Base-by-base conservation (phyloP, 2,113 vertebrate species). In the Mystacornis crossleyi region DNA sequence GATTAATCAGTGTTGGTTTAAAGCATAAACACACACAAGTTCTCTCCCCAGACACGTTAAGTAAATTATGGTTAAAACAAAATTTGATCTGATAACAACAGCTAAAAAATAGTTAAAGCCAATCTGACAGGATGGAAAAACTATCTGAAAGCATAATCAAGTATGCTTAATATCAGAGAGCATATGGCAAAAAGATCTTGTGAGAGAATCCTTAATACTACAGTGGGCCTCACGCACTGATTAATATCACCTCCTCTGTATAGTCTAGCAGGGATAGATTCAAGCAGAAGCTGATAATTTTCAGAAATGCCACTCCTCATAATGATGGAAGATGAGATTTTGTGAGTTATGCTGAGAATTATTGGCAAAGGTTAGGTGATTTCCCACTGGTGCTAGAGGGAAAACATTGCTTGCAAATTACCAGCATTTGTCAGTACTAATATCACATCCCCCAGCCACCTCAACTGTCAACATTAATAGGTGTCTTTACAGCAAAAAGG, bases 321-420 rank as follows among this genome's bases (percentile, higher is more conserved):
- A 86, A 94, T 92, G 94, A 95, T 83, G 66, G 95, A 92, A 96
- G 92, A 97, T 94, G 94, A 94, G 96, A 74, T 77, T 96, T 89
- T 86, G 91, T 95, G 96, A 91, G 92, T 95, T 96, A 96, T 79
- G 94, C 64, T 93, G 89, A 86, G 93, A 95, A 94, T 94, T 88
- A 92, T 91, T 96, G 95, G 92, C 93, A 96, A 96, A 95, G 95
- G 94, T 96, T 91, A 97, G 92, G 85, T 93, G 91, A 97, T 97
- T 97, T 97, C 97, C 95, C 95, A 92, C 88, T 55, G 84, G 92
- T 92, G 91, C 91, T 95, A 65, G 90, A 90, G 85, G 94, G 95
- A 97, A 97, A 89, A 93, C 89, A 95, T 86, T 86, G 91, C 95
- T 95, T 95, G 90, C 96, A 97, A 97, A 97, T 97, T 97, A 96